phyloP scores from a whole-genome alignment of 2,888 invertebrate genomes.

The Petrolisthes manimaculis region DNA sequence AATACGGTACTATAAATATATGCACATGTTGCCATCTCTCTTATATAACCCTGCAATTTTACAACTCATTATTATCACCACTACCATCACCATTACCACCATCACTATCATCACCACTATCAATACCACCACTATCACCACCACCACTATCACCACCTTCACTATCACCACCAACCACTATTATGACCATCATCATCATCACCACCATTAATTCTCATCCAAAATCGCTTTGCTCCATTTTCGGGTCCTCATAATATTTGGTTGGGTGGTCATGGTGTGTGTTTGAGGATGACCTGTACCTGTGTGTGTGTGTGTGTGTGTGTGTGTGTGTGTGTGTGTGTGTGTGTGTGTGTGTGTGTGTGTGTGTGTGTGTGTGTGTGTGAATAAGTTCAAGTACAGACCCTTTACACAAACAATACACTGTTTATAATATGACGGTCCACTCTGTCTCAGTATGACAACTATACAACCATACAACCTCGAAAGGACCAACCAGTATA shows the following conservation, averaged over 20 bases:
- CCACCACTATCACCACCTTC: not conserved
- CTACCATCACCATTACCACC: not conserved
- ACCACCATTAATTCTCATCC: not conserved
- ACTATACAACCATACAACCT: no score
- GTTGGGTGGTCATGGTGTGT: not conserved
- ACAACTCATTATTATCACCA: not conserved
- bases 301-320: slow-evolving; percentile 9
- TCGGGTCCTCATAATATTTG: not conserved
- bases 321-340: slow-evolving; percentile 25
- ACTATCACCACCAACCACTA: not conserved
- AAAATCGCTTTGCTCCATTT: not conserved
- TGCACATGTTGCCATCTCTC: no score
- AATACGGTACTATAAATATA: no score
- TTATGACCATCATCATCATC: not conserved
- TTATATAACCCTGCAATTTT: no score
- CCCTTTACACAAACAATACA: not conserved
- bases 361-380: slow-evolving; percentile 7
- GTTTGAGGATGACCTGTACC: not conserved
- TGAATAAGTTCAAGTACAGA: not conserved
- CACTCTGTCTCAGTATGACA: not conserved
- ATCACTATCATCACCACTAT: not conserved
- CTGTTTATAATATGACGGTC: not conserved
- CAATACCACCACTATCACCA: not conserved
- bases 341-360: slow-evolving; percentile 13
- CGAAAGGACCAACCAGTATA: no score